Evolutionary conservation across 1,140 invertebrate species (phyloP), one percentile per base, ranked within the genome.

Genomic region (Andrena cerasifolii): DNA sequence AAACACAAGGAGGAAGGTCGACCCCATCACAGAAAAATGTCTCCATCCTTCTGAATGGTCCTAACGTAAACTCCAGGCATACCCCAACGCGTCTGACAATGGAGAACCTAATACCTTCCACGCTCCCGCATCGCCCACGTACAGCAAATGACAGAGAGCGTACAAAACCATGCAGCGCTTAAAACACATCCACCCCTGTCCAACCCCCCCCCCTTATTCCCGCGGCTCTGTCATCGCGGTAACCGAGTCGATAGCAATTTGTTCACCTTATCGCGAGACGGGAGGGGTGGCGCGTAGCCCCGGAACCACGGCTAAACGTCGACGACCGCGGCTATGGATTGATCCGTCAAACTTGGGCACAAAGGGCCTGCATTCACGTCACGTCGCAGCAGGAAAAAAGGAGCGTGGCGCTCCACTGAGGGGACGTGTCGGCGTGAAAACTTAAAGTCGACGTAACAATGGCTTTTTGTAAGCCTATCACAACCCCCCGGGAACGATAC

Each of bases 361-460:
- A 79, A 84, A 83, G 68, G 47, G 45, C 4, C 18, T n/a, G 45
- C 45, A 84, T 83, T 84, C 81, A 31, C 36, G 80, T 79, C 65
- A 66, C 58, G 81, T 75, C 68, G 45, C 36, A 10, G 54, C 31
- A 26, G 28, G 33, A 58, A 65, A 53, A 54, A 61, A 74, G 26
- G 36, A 66, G 49, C 58, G 49, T 40, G 45, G 45, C 47, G 24
- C 26, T 6, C 10, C 14, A 47, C 16, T 0, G 36, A 67, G 47
- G 40, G 36, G 16, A 18, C n/a, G 24, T n/a, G n/a, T 40, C 21
- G 14, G 66, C 62, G 79, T 83, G 82, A 87, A 89, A 89, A 88
- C 84, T 89, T 85, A 79, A 83, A 84, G 83, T 80, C 68, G 72
- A 79, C 66, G 54, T 77, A 79, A 88, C 88, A 89, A 89, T 88